Evolutionary conservation across 1,140 invertebrate species (phyloP), one percentile per base, ranked within the genome.

Genomic region (Heliconius eleuchia): DNA sequence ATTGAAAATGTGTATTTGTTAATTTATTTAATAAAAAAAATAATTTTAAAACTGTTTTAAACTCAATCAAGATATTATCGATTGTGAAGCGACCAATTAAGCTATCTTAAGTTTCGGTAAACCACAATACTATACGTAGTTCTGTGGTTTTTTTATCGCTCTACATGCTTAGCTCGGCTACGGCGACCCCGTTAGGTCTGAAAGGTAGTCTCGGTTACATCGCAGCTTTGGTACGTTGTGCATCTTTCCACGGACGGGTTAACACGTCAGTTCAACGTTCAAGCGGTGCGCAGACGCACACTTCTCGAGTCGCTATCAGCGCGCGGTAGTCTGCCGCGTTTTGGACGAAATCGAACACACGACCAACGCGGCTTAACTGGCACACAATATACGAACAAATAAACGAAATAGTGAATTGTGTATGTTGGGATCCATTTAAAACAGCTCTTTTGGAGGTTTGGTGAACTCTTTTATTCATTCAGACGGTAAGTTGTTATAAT

Each of bases 241-340:
- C 83, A 81, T 85, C 80, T 81, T 72, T 76, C 60, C 78, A 78
- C 78, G 89, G 87, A n/a, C 85, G 90, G 86, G 87, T 91, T 88
- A 81, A 39, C 86, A 81, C 85, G 88, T 80, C 87, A 89, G 91
- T 93, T 93, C 87, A 89, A 91, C 84, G 89, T 84, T 90, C 88
- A 92, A 88, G 88, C 90, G 88, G 89, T 92, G 84, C 88, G 87
- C 88, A 78, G 77, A 79, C 89, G 90, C 89, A 91, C 89, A 91
- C 86, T 86, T 80, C 57, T 72, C 72, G 75, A 78, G 76, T 78
- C 71, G 60, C 71, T 77, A 73, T 74, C 57, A 80, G 74, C 73
- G 84, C 82, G 80, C 78, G 82, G 83, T 83, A 80, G 77, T 81
- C 82, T 86, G 77, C 77, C 81, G 83, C 82, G 84, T 82, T 84